Conservation (phyloP, 2,797 vertebrate species). For the Syngnathus acus region DNA sequence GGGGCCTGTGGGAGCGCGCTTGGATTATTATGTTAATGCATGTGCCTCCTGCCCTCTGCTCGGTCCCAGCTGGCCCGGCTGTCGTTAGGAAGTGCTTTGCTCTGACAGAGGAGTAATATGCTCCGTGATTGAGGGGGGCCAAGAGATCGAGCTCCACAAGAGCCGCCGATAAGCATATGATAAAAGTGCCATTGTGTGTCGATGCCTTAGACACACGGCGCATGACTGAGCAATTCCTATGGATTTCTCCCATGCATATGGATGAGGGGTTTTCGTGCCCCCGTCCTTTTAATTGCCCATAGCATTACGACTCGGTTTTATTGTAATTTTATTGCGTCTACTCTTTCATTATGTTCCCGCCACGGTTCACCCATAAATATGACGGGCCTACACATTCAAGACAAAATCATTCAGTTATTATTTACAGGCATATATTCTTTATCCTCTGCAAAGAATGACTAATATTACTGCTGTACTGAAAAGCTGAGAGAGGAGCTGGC, state of each 20-base stretch:
- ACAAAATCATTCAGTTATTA: neutral
- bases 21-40: slow-evolving; percentile 99
- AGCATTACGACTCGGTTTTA: slow-evolving; percentile 51
- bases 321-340: slow-evolving; percentile 44
- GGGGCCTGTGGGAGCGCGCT: slow-evolving; percentile 89
- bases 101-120: slow-evolving; percentile 99
- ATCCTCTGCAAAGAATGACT: no score
- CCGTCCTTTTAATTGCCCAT: slow-evolving; percentile 65
- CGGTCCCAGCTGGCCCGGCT: slow-evolving; percentile 97
- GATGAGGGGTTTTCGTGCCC: slow-evolving; percentile 48
- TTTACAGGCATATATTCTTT: neutral
- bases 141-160: slow-evolving; percentile 85
- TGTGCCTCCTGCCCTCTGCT: slow-evolving; percentile 95
- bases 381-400: neutral
- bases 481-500: no score
- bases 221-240: slow-evolving; percentile 65
- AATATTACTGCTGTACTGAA: no score
- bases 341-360: slow-evolving; percentile 35
- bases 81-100: slow-evolving; percentile 97
- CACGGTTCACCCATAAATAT: slow-evolving; percentile 29
- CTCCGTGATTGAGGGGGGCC: slow-evolving; percentile 99
- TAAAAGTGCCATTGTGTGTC: slow-evolving; percentile 70
- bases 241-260: slow-evolving; percentile 66
- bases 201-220: slow-evolving; percentile 63
- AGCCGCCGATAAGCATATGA: slow-evolving; percentile 86